Conservation (phyloP, 2,888 invertebrate species). For the Asteroscopus sphinx region DNA sequence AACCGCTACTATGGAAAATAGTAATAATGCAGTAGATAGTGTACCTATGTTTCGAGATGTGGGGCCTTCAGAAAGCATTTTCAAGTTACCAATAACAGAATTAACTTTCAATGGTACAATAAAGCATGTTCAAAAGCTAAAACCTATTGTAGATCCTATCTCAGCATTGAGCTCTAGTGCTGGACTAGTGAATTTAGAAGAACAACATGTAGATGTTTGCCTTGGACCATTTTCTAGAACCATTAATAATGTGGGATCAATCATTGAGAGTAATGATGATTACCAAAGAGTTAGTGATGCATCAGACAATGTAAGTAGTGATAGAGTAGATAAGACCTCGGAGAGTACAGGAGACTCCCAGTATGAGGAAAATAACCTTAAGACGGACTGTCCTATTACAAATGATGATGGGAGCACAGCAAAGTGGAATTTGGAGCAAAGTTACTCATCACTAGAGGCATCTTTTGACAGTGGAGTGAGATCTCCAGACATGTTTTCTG, state of each 20-base stretch:
- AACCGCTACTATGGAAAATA: slow-evolving; percentile 88
- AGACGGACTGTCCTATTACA: slow-evolving; percentile 57
- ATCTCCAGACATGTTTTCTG: slow-evolving; percentile 92
- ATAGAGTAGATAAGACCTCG: slow-evolving; percentile 67
- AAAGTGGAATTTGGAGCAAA: slow-evolving; percentile 83
- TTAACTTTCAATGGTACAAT: slow-evolving; percentile 86
- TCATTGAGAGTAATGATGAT: slow-evolving; percentile 54
- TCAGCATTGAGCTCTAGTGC: slow-evolving; percentile 76
- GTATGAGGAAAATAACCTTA: slow-evolving; percentile 71
- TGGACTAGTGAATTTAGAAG: slow-evolving; percentile 64
- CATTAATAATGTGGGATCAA: slow-evolving; percentile 51
- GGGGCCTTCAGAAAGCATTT: slow-evolving; percentile 77
- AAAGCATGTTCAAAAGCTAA: slow-evolving; percentile 84
- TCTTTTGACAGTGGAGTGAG: slow-evolving; percentile 86
- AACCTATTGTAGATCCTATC: slow-evolving; percentile 84
- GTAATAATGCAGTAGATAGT: slow-evolving; percentile 87
- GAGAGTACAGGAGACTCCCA: slow-evolving; percentile 79
- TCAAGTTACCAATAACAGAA: slow-evolving; percentile 85
- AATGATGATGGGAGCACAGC: slow-evolving; percentile 69
- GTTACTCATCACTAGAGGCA: slow-evolving; percentile 82
- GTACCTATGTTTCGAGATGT: slow-evolving; percentile 80
- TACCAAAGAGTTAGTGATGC: slow-evolving; percentile 63
- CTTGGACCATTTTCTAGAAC: slow-evolving; percentile 48
- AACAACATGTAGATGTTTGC: slow-evolving; percentile 61
- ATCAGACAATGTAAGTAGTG: slow-evolving; percentile 66